Evolutionary conservation across 2,113 vertebrate species (phyloP).

Genomic region (Axis porcinus): DNA sequence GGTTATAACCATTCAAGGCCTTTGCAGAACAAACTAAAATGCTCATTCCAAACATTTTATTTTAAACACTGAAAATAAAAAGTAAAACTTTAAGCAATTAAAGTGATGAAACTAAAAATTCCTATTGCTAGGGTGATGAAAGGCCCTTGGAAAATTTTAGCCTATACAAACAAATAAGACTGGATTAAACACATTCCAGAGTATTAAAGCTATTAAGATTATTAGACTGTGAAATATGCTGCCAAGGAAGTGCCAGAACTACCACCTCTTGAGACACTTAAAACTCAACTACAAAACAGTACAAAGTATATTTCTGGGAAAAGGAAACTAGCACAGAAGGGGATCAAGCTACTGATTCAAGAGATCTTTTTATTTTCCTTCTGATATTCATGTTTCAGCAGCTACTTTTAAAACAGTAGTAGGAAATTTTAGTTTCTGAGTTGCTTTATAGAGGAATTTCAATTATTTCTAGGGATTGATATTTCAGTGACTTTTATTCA

Average conservation of each 20-base stretch:
- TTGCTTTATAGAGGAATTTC: neutral
- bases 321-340: conserved; percentile 14
- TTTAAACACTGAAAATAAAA: conserved; percentile 38
- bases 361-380: neutral
- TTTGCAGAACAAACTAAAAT: neutral
- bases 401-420: conserved; percentile 39
- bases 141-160: conserved; percentile 52
- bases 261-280: conserved; percentile 42
- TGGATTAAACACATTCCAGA: conserved; percentile 54
- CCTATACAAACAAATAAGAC: conserved; percentile 53
- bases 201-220: conserved; percentile 60
- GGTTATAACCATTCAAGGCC: neutral
- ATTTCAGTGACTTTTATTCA: neutral
- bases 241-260: conserved; percentile 43
- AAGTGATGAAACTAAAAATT: neutral
- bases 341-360: conserved; percentile 16
- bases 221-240: conserved; percentile 64
- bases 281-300: conserved; percentile 60
- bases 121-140: neutral
- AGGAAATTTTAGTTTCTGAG: neutral
- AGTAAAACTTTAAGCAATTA: conserved; percentile 24
- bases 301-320: conserved; percentile 54
- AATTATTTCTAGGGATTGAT: neutral
- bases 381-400: neutral
- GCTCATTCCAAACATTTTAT: conserved; percentile 22